phyloP scores from a whole-genome alignment of 2,888 invertebrate species.

The Dendrolimus pini region DNA sequence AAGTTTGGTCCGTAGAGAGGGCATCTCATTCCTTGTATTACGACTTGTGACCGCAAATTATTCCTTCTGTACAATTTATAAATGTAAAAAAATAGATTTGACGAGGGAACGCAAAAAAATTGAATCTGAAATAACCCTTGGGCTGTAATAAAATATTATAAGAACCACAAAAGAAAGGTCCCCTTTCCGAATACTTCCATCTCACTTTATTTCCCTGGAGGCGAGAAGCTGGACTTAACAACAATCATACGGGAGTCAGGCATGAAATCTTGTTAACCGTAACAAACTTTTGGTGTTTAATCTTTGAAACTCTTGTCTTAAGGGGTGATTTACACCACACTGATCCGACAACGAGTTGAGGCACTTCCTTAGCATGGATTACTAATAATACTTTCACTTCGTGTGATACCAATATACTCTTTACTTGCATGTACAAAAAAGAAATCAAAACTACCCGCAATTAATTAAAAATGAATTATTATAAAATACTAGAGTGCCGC shows the following conservation, averaged over 20 bases:
- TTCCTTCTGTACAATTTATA: slow-evolving; percentile 9
- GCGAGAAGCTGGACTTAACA: slow-evolving; percentile 42
- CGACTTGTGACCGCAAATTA: background rate
- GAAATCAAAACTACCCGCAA: too few relatives aligned
- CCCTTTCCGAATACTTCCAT: slow-evolving; percentile 42
- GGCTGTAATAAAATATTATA: slow-evolving; percentile 28
- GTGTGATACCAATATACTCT: too few relatives aligned
- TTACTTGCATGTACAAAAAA: too few relatives aligned
- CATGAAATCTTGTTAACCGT: slow-evolving; percentile 42
- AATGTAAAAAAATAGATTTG: slow-evolving; percentile 17
- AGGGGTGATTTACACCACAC: slow-evolving; percentile 15
- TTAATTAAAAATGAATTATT: too few relatives aligned
- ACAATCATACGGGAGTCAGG: slow-evolving; percentile 46
- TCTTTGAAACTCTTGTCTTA: slow-evolving; percentile 37
- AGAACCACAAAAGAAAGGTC: slow-evolving; percentile 34
- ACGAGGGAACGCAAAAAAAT: slow-evolving; percentile 13
- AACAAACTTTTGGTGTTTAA: slow-evolving; percentile 51
- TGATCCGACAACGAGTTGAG: too few relatives aligned
- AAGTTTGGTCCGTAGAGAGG: slow-evolving; percentile 1
- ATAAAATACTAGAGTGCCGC: too few relatives aligned
- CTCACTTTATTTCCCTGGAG: slow-evolving; percentile 51
- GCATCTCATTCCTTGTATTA: background rate
- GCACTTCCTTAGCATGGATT: too few relatives aligned
- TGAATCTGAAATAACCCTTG: slow-evolving; percentile 15
- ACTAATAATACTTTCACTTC: too few relatives aligned